Conservation (phyloP, 2,888 invertebrate species). For the Oasisia sp. region DNA sequence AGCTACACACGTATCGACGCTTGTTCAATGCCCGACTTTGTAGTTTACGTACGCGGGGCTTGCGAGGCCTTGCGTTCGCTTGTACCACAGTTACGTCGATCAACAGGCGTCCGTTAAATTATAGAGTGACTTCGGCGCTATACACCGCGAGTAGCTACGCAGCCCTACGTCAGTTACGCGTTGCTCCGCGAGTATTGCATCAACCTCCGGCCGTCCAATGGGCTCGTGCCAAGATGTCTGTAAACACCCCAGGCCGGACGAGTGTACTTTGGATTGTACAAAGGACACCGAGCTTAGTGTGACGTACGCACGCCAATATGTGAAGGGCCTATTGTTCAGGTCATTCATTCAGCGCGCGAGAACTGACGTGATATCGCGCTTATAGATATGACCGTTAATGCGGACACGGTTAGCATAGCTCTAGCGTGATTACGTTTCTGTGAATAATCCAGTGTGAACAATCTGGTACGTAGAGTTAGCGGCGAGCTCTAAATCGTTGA, state of each 20-base stretch:
- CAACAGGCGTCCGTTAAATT: neutral
- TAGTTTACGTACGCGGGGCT: neutral
- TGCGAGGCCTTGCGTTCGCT: neutral
- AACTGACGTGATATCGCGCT: neutral
- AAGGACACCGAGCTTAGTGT: neutral
- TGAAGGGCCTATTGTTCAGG: neutral
- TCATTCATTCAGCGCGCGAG: neutral
- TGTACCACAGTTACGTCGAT: neutral
- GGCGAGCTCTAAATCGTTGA: no score
- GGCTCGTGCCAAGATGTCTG: neutral
- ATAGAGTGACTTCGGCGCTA: neutral
- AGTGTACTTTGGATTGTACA: neutral
- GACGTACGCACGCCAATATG: neutral
- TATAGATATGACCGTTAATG: neutral
- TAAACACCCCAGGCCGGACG: neutral
- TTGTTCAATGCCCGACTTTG: neutral
- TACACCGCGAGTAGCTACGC: neutral
- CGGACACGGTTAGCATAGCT: no score
- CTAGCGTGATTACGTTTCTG: no score
- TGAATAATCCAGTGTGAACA: no score
- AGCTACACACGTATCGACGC: neutral
- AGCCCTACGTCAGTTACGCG: neutral
- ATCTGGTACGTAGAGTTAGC: no score
- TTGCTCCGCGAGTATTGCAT: neutral
- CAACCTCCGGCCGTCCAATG: neutral